Conservation (phyloP, 2,888 invertebrate species). For the Vandiemenella viatica region DNA sequence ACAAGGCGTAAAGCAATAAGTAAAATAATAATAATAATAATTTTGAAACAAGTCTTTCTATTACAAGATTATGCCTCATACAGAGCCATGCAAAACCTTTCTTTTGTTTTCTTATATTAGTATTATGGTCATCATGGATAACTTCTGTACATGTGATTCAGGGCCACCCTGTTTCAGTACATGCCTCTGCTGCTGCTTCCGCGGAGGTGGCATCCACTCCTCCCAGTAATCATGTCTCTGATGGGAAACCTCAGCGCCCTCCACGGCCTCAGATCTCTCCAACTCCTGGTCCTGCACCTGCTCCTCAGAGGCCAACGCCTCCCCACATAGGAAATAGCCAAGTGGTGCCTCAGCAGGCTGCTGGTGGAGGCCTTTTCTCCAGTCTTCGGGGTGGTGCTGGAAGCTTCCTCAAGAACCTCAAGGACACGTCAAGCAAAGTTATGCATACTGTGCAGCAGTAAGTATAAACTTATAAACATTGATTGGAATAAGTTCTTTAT, state of each 20-base stretch:
- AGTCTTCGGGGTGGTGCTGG: conserved; percentile 87
- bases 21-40: too few relatives aligned
- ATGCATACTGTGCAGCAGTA: conserved; percentile 91
- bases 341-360: not conserved
- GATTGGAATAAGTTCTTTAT: too few relatives aligned
- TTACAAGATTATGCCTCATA: too few relatives aligned
- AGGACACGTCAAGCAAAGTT: conserved; percentile 90
- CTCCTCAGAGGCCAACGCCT: conserved; percentile 15
- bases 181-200: conserved; percentile 22
- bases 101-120: too few relatives aligned
- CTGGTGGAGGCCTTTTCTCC: conserved; percentile 52
- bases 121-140: too few relatives aligned
- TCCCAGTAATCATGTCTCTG: conserved; percentile 12
- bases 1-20: too few relatives aligned
- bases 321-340: not conserved
- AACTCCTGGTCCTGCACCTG: conserved; percentile 20
- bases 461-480: too few relatives aligned
- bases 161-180: conserved; percentile 12
- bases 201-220: not conserved
- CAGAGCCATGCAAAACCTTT: too few relatives aligned
- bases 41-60: too few relatives aligned
- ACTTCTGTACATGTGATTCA: not conserved
- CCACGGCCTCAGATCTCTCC: conserved; percentile 26
- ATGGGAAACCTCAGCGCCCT: conserved; percentile 26
- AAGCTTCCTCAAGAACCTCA: conserved; percentile 80